Conservation (phyloP, 2,888 invertebrate genomes). For the Athalia rosae region DNA sequence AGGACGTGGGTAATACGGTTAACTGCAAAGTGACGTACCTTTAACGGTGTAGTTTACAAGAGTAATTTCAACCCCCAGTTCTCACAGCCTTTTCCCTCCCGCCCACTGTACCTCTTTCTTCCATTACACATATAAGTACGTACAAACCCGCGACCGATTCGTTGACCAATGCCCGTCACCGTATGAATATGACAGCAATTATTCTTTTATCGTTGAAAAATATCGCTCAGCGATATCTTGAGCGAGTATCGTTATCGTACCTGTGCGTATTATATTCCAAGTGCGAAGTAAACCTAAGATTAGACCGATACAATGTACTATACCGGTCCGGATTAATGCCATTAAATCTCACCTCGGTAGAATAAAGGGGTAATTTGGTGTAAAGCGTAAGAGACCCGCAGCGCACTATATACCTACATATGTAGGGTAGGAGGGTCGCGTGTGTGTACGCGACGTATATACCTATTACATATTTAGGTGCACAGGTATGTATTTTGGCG, state of each 20-base stretch:
- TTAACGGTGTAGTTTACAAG: conserved; percentile 24
- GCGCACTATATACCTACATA: too few relatives aligned
- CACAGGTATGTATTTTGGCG: too few relatives aligned
- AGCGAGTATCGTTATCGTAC: not conserved
- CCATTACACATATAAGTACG: too few relatives aligned
- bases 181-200: not conserved
- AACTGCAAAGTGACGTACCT: conserved; percentile 34
- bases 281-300: conserved; percentile 21
- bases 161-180: not conserved
- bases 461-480: too few relatives aligned
- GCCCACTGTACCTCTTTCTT: too few relatives aligned
- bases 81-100: too few relatives aligned
- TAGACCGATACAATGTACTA: conserved; percentile 11
- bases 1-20: conserved; percentile 23
- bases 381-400: conserved; percentile 21
- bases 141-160: not conserved
- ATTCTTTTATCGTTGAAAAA: too few relatives aligned
- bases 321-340: conserved; percentile 24
- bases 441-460: not conserved
- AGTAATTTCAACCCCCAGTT: not conserved
- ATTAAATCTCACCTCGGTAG: conserved; percentile 37
- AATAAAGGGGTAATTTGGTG: conserved; percentile 23
- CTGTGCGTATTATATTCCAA: not conserved
- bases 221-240: conserved; percentile 13
- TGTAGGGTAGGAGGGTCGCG: not conserved